Base-by-base conservation (phyloP, 92 coral and sea anemone species). In the Siderastrea radians region DNA sequence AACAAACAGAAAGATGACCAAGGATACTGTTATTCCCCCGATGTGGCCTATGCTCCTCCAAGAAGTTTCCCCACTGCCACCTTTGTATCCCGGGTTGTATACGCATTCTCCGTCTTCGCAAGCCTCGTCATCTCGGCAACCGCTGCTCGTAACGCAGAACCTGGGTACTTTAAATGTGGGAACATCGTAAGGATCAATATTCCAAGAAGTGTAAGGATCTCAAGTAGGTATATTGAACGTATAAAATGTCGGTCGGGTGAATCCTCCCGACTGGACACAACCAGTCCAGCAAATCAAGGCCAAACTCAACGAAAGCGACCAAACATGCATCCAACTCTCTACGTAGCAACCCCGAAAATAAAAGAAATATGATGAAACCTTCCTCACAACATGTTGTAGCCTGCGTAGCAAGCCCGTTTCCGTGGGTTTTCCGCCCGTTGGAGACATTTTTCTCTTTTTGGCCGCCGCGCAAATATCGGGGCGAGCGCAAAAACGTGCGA, bases 241-340 rank as follows among this genome's bases (percentile, higher is more conserved):
- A 38, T n/a, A 13, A 12, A 16, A 7, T 9, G 77, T 38, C 44
- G 15, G 1, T 15, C 12, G 14, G 44, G 12, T 57, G 38, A 10
- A 71, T 38, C 11, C 9, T 26, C 9, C 55, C 53, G 75, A 46
- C 53, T 71, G 75, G 53, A 71, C 75, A 15, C 75, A 47, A 9
- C 19, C 75, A 63, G 68, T 63, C 38, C 3, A 66, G 64, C 17
- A 80, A 49, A 68, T 52, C 46, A 80, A 80, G 84, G 64, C 75
- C 14, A 53, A 68, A 67, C 75, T 13, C 72, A 80, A 58, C 62
- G 15, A 67, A 52, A 52, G 45, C 43, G 74, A 80, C 60, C 64
- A 80, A 53, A 50, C 68, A 14, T 52, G 19, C 82, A 78, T 78
- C 11, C 53, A 49, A 48, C 71, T 60, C 49, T 11, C 38, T 26